Conservation (phyloP, 1,140 invertebrate species). For the Rhynchophorus ferrugineus region DNA sequence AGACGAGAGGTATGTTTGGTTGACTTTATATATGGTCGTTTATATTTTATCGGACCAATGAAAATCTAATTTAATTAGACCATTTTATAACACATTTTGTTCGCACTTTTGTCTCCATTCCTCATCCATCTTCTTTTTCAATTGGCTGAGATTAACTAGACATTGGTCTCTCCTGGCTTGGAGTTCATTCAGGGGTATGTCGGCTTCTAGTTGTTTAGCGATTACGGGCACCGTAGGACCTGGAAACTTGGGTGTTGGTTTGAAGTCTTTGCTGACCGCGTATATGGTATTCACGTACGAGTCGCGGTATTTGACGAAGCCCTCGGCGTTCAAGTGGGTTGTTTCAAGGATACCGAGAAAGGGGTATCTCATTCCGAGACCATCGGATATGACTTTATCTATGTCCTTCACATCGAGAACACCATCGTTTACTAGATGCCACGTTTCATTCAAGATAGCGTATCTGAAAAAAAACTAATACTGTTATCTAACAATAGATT, state of each 20-base stretch:
- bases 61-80: no score
- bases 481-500: no score
- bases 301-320: slow-evolving; percentile 64
- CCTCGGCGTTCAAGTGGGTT: slow-evolving; percentile 90
- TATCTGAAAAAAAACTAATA: slow-evolving; percentile 58
- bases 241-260: slow-evolving; percentile 64
- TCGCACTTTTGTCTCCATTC: slow-evolving; percentile 16
- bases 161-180: slow-evolving; percentile 69
- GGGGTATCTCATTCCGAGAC: slow-evolving; percentile 91
- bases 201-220: slow-evolving; percentile 60
- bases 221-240: slow-evolving; percentile 54
- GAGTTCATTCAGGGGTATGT: slow-evolving; percentile 68
- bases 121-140: slow-evolving; percentile 63
- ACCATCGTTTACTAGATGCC: slow-evolving; percentile 77
- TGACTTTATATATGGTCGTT: no score
- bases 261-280: slow-evolving; percentile 67
- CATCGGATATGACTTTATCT: slow-evolving; percentile 90
- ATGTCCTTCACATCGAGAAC: slow-evolving; percentile 81
- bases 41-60: no score
- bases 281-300: slow-evolving; percentile 75
- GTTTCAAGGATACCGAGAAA: slow-evolving; percentile 92
- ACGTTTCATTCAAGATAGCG: slow-evolving; percentile 88
- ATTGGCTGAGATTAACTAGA: slow-evolving; percentile 68
- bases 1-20: no score
- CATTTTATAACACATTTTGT: no score